phyloP scores from a whole-genome alignment of 1,140 invertebrate genomes.

The Drosophila persimilis region DNA sequence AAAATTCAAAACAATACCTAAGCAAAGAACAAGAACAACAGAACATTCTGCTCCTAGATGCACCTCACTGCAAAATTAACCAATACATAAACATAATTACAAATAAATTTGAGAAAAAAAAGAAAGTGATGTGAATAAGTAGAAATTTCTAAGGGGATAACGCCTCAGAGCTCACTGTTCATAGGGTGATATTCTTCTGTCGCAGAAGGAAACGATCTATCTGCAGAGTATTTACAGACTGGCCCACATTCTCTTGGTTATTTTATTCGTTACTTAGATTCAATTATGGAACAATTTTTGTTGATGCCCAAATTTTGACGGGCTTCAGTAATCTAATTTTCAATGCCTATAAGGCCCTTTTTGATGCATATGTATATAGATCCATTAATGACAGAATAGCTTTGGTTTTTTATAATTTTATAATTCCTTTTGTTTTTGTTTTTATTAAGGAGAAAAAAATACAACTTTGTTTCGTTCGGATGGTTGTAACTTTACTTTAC shows the following conservation, averaged over 20 bases:
- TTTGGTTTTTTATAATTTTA: background rate
- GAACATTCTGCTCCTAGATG: conserved; percentile 82
- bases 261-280: too few relatives aligned
- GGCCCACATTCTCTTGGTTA: too few relatives aligned
- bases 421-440: conserved; percentile 34
- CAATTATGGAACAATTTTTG: too few relatives aligned
- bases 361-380: too few relatives aligned
- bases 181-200: background rate
- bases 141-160: background rate
- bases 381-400: too few relatives aligned
- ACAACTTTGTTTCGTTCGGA: conserved; percentile 29
- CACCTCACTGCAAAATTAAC: conserved; percentile 82
- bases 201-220: too few relatives aligned
- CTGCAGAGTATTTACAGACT: too few relatives aligned
- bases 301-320: too few relatives aligned
- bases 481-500: conserved; percentile 49
- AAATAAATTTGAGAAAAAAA: conserved; percentile 70
- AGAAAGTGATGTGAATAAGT: background rate
- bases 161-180: too few relatives aligned
- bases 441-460: conserved; percentile 31
- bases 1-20: conserved; percentile 57
- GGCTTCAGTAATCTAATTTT: too few relatives aligned
- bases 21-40: conserved; percentile 41
- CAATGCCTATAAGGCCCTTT: too few relatives aligned
- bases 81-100: conserved; percentile 83